A percentile compares a stretch with the other conserved stretches of the same genome.
Conservation (phyloP, 1,140 invertebrate genomes). For the Euglossa dilemma region DNA sequence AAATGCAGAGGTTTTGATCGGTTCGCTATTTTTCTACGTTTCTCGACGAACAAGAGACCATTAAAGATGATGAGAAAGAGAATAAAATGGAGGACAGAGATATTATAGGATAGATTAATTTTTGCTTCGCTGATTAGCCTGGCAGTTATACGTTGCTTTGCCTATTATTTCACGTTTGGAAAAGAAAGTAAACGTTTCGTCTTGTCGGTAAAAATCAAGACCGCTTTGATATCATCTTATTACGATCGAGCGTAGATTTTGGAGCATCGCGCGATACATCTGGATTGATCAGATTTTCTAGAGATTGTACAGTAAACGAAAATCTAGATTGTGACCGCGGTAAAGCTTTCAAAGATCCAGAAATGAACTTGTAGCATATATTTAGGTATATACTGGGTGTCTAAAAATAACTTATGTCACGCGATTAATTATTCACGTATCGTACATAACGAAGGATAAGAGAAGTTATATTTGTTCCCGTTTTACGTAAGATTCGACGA, state of each 20-base stretch:
- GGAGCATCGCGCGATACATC: conserved; percentile 25
- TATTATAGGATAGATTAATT: conserved; percentile 50
- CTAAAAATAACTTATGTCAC: not conserved
- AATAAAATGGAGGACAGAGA: not conserved
- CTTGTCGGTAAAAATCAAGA: conserved; percentile 11
- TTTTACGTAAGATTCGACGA: no score
- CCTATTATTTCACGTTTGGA: conserved; percentile 53
- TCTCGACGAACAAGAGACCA: not conserved
- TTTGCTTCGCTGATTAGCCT: conserved; percentile 69
- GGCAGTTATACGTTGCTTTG: conserved; percentile 70
- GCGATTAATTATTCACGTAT: not conserved
- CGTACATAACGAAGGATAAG: not conserved
- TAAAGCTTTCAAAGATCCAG: not conserved
- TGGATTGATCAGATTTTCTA: conserved; percentile 37
- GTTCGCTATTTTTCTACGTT: conserved; percentile 58
- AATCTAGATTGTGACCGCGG: not conserved
- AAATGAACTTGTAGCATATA: not conserved
- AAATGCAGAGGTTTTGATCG: conserved; percentile 55
- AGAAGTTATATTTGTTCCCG: not conserved
- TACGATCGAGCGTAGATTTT: conserved; percentile 27
- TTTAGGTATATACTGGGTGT: not conserved
- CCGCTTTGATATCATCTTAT: conserved; percentile 24
- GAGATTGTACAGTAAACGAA: not conserved
- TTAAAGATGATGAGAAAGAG: not conserved
- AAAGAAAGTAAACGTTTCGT: conserved; percentile 26